Evolutionary conservation across 2,797 vertebrate species (phyloP).

Genomic region (Poecilia velifera): DNA sequence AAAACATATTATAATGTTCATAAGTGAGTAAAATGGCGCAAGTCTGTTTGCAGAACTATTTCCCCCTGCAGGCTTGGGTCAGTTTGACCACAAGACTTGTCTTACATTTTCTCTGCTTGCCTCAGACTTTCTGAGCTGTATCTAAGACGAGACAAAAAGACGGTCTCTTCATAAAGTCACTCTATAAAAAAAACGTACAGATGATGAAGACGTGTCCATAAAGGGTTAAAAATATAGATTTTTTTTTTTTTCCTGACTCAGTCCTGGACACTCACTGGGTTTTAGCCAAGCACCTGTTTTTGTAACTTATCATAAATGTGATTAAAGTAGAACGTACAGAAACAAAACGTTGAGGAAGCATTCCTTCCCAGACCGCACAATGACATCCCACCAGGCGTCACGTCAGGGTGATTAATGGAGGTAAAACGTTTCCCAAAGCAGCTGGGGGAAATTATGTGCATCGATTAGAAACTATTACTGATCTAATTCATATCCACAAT

Average conservation of each 20-base stretch:
- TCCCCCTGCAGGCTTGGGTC: not conserved
- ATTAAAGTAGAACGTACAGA: not conserved
- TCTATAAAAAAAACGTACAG: not conserved
- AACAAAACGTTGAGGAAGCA: not conserved
- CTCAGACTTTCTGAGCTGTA: not conserved
- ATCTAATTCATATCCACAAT: not conserved
- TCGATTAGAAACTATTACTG: conserved; percentile 6
- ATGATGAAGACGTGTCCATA: not conserved
- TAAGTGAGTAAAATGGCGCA: no score
- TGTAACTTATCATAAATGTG: conserved; percentile 1
- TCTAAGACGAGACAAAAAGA: not conserved
- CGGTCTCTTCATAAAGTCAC: not conserved
- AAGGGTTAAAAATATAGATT: not conserved
- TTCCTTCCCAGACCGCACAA: not conserved
- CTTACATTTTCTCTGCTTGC: not conserved
- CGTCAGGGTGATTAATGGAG: conserved; percentile 20
- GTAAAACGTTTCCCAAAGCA: conserved; percentile 1
- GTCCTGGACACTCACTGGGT: not conserved
- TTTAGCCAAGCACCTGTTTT: not conserved
- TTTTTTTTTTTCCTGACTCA: not conserved
- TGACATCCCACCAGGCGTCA: conserved; percentile 23
- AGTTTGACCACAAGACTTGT: not conserved
- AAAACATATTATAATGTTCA: no score
- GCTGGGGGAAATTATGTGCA: not conserved
- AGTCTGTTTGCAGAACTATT: no score